Percentiles rank a stretch among this genome's conserved stretches.
Evolutionary conservation across 2,888 invertebrate genomes (phyloP).

Genomic region (Pedicia rivosa): DNA sequence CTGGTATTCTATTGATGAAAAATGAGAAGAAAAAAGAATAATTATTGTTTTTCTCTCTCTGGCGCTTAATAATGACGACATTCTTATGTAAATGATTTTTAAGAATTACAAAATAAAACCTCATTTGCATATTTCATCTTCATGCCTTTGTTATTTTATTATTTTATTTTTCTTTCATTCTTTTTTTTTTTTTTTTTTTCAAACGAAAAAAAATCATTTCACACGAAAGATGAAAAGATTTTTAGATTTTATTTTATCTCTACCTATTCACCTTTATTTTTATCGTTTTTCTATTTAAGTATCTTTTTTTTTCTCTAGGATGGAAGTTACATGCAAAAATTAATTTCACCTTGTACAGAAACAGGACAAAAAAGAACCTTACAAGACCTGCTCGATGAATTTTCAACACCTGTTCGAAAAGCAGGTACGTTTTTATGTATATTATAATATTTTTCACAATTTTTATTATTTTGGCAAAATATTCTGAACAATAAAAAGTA

Average conservation of each 20-base stretch:
- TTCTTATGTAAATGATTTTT: conserved; percentile 3
- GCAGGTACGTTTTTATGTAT: conserved; percentile 22
- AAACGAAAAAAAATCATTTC: too few species aligned
- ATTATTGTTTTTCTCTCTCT: conserved; percentile 3
- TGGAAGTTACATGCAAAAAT: conserved; percentile 26
- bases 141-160: background rate
- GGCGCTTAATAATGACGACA: conserved; percentile 6
- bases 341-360: conserved; percentile 25
- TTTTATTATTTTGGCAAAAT: conserved; percentile 2
- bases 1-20: too few species aligned
- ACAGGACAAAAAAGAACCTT: conserved; percentile 27
- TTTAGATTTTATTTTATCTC: too few species aligned
- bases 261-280: background rate
- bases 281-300: background rate
- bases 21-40: too few species aligned
- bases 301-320: conserved; percentile 19
- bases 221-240: too few species aligned
- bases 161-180: conserved; percentile 1
- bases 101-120: background rate
- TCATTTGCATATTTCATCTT: too few species aligned
- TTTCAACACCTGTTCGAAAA: conserved; percentile 27
- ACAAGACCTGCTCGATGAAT: conserved; percentile 25
- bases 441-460: background rate
- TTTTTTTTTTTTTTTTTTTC: background rate
- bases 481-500: background rate